Base-by-base conservation (phyloP, 2,113 vertebrate genomes). In the Aix galericulata region DNA sequence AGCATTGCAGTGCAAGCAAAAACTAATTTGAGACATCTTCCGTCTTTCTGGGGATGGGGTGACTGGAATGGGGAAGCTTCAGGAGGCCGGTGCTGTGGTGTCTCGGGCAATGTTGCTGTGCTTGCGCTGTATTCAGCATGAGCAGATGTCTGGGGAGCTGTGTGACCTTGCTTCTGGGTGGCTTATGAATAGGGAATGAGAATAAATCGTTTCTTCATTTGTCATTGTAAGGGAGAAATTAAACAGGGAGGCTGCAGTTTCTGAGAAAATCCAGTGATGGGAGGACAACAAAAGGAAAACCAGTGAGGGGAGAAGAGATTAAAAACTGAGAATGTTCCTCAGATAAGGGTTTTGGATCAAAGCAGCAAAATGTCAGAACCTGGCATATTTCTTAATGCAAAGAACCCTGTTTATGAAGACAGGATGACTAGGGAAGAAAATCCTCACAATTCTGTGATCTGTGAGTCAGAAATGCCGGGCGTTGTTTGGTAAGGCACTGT, bases 141-240 rank as follows among this genome's bases (percentile, higher is more conserved):
- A 91, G 69, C 62, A 94, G 80, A 75, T 95, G 64, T 94, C 66
- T 88, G 34, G 17, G 36, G 62, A 93, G 32, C 91, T 73, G 38
- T 94, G 48, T 94, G 91, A 91, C 94, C 86, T 96, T 96, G 78
- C 90, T 95, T 80, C 85, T 96, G 87, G 82, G 50, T 86, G 73
- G 60, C 46, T 94, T 96, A 62, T 62, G 87, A 94, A 82, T 42
- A 82, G 77, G 44, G 67, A 94, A 80, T 58, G 64, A 42, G 67
- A 96, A 91, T 56, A 95, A 91, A 73, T 93, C 82, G 68, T 85
- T 91, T 91, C 44, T 93, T 93, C 50, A 52, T 36, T 82, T 96
- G 75, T 80, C 44, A 25, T 76, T 91, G 15, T 78, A 83, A 81
- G 27, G 50, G 69, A 86, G 56, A 82, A 52, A 31, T 86, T 89